A percentile compares a stretch with the other conserved stretches of the same genome.
Evolutionary conservation across 2,888 invertebrate genomes (phyloP).

Genomic region (Tetranychus truncatus): DNA sequence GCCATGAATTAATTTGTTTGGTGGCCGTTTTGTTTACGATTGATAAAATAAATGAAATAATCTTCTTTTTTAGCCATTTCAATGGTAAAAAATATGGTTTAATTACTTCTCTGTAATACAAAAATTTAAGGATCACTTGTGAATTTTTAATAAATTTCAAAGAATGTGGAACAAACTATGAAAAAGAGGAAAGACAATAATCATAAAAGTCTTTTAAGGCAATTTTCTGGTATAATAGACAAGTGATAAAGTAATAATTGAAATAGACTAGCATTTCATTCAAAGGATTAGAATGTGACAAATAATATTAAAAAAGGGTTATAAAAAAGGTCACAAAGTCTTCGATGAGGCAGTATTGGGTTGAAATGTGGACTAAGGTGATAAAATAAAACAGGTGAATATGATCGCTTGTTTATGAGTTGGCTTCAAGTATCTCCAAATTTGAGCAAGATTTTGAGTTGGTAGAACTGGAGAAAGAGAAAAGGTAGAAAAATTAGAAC

Average conservation of each 20-base stretch:
- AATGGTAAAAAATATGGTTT: no score
- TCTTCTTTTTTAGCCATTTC: no score
- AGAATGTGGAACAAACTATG: no score
- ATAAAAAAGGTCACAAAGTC: neutral
- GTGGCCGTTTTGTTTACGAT: no score
- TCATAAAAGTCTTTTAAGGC: no score
- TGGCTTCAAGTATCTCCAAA: constrained; percentile 13
- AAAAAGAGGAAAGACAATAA: no score
- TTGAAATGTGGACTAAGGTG: neutral
- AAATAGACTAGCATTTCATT: constrained; percentile 7
- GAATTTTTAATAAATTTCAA: no score
- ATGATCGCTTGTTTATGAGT: neutral
- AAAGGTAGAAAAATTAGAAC: neutral
- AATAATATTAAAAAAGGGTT: neutral
- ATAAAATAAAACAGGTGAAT: neutral
- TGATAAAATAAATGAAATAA: no score
- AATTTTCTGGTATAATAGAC: neutral
- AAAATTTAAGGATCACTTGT: no score
- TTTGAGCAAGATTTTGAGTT: constrained; percentile 20
- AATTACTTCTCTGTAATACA: no score
- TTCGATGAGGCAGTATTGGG: neutral
- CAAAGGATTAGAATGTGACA: neutral
- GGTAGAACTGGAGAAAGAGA: constrained; percentile 8
- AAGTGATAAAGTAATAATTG: neutral
- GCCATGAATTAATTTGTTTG: no score